phyloP scores from a whole-genome alignment of 2,888 invertebrate genomes.

The Tromatobia lineatoria region DNA sequence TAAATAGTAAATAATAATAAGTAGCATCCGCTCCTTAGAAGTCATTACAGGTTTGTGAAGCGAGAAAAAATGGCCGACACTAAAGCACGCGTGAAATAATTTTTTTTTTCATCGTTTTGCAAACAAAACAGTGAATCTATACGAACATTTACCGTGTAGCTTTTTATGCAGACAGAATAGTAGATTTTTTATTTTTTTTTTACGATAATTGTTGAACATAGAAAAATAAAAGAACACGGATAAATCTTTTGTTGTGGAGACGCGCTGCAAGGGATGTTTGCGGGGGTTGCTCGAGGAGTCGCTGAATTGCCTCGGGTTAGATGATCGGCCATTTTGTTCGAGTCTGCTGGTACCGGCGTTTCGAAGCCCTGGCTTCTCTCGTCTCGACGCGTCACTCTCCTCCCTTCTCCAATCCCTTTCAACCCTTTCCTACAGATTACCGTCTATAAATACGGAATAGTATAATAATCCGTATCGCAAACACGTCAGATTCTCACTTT shows the following conservation, averaged over 20 bases:
- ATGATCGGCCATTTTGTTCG: constrained; percentile 65
- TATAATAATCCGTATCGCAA: constrained; percentile 62
- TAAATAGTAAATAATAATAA: neutral
- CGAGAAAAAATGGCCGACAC: neutral
- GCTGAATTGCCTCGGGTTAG: constrained; percentile 53
- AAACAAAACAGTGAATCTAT: too few species aligned
- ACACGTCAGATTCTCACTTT: constrained; percentile 46
- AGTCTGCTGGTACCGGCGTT: constrained; percentile 62
- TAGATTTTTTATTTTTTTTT: neutral
- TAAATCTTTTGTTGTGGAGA: neutral
- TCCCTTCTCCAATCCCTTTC: constrained; percentile 62
- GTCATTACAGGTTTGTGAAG: neutral
- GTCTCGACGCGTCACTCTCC: constrained; percentile 37
- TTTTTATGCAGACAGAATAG: neutral
- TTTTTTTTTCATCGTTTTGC: too few species aligned
- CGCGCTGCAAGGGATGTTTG: constrained; percentile 9
- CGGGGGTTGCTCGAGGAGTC: constrained; percentile 31
- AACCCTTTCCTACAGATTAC: constrained; percentile 65
- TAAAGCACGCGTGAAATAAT: neutral
- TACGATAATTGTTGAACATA: neutral
- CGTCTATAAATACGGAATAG: constrained; percentile 44
- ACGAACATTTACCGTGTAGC: neutral
- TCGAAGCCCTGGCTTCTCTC: constrained; percentile 57
- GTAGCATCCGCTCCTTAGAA: neutral
- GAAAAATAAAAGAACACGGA: neutral